phyloP scores from a whole-genome alignment of 1,140 invertebrate genomes.

The Nephotettix cincticeps region DNA sequence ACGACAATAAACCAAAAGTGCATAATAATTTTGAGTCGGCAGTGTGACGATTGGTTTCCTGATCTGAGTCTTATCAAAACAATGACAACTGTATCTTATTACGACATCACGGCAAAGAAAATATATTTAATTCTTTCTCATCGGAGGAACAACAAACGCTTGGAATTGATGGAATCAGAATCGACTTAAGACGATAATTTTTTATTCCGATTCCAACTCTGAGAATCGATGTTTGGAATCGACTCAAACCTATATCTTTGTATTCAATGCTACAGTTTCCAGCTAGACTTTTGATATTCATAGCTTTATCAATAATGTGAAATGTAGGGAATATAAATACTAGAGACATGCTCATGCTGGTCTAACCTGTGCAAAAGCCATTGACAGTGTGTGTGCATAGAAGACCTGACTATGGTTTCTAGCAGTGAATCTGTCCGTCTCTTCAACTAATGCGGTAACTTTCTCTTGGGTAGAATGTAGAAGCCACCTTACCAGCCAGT shows the following conservation, averaged over 20 bases:
- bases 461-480: conserved; percentile 65
- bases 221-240: too few species aligned
- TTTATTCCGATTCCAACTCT: too few species aligned
- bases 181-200: too few species aligned
- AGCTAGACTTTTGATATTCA: neutral
- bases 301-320: neutral
- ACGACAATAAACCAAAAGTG: too few species aligned
- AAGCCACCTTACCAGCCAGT: conserved; percentile 82
- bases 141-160: too few species aligned
- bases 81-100: too few species aligned
- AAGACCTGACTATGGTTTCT: conserved; percentile 81
- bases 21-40: too few species aligned
- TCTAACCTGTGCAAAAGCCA: conserved; percentile 72
- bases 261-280: neutral
- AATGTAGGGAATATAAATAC: neutral
- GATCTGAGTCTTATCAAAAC: too few species aligned
- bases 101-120: too few species aligned
- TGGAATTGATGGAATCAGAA: too few species aligned
- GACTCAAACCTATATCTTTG: neutral
- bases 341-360: conserved; percentile 18
- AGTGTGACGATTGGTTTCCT: too few species aligned
- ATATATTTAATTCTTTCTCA: too few species aligned
- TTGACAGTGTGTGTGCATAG: conserved; percentile 67
- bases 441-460: conserved; percentile 54
- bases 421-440: conserved; percentile 67